A percentile compares a stretch with the other conserved stretches of the same genome.
These are phyloP conservation scores for Urocynchramus pylzowi DNA, from an alignment of 2,113 vertebrate species.

Conservation along the genomic window DNA sequence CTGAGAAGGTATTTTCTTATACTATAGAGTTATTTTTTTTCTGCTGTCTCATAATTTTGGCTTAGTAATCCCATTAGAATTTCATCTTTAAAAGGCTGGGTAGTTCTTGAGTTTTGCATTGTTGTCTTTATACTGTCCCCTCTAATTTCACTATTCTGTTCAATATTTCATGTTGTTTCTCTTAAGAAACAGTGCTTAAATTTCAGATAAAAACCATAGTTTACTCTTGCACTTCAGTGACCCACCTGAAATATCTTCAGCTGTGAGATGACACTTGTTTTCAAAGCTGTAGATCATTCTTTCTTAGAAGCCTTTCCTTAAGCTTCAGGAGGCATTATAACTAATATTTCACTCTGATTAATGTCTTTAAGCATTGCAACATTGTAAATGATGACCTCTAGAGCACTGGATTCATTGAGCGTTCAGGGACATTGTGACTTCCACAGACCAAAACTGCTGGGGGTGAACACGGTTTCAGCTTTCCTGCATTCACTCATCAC, in stretches of 20 bases:
- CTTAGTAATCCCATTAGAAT: not conserved
- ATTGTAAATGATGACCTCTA: not conserved
- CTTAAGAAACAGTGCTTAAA: not conserved
- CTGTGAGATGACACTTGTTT: not conserved
- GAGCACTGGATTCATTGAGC: not conserved
- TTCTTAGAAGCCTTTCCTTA: not conserved
- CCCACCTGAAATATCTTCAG: not conserved
- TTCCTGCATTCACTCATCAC: not conserved
- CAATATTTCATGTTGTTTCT: not conserved
- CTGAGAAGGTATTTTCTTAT: not conserved
- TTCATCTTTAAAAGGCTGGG: not conserved
- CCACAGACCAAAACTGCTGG: not conserved
- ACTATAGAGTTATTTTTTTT: not conserved
- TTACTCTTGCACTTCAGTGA: not conserved
- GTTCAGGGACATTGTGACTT: not conserved
- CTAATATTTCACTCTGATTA: not conserved
- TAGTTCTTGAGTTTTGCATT: not conserved
- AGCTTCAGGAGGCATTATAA: not conserved
- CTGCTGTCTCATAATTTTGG: not conserved
- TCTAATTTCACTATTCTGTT: not conserved
- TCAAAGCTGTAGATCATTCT: not conserved
- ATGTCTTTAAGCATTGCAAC: not conserved
- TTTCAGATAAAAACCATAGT: not conserved
- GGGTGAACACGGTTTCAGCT: fast-evolving
- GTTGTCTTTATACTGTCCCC: not conserved